Evolutionary conservation across 2,113 vertebrate species (phyloP).

Genomic region (Orycteropus afer): DNA sequence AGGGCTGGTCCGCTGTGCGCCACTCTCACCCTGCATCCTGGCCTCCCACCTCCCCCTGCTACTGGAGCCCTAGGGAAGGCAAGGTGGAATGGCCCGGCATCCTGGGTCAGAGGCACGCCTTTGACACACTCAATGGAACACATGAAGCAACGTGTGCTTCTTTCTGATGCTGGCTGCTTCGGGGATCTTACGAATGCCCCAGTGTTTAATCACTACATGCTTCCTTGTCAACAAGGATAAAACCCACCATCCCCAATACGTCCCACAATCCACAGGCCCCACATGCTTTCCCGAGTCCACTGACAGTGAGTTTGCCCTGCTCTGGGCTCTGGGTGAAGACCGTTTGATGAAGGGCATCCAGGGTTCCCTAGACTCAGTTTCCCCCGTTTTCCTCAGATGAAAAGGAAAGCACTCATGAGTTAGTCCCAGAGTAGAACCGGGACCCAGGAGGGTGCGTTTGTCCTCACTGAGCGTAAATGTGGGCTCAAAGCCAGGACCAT

Average conservation of each 20-base stretch:
- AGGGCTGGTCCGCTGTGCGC: accelerated
- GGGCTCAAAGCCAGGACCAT: accelerated
- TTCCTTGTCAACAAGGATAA: neutral
- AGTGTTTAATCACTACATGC: neutral
- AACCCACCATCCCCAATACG: neutral
- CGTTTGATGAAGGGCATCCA: neutral
- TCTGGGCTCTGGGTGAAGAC: accelerated
- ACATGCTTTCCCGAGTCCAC: neutral
- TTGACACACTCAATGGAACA: accelerated
- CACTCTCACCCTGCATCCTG: accelerated
- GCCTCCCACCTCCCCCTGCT: neutral
- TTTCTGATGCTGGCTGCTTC: neutral
- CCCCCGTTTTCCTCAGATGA: too few relatives aligned
- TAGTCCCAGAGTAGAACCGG: accelerated
- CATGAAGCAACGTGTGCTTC: accelerated
- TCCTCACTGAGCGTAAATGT: accelerated
- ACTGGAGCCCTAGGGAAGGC: accelerated
- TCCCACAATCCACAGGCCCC: neutral
- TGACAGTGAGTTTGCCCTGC: neutral
- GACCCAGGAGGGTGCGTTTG: accelerated
- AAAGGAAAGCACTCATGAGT: accelerated
- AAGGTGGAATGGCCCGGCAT: too few relatives aligned
- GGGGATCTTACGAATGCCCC: neutral
- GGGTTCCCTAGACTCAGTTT: neutral
- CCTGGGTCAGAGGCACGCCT: accelerated